Percentiles rank a stretch among this genome's conserved stretches.
Conservation (phyloP, 2,888 invertebrate species). For the Drosophila engyochracea region DNA sequence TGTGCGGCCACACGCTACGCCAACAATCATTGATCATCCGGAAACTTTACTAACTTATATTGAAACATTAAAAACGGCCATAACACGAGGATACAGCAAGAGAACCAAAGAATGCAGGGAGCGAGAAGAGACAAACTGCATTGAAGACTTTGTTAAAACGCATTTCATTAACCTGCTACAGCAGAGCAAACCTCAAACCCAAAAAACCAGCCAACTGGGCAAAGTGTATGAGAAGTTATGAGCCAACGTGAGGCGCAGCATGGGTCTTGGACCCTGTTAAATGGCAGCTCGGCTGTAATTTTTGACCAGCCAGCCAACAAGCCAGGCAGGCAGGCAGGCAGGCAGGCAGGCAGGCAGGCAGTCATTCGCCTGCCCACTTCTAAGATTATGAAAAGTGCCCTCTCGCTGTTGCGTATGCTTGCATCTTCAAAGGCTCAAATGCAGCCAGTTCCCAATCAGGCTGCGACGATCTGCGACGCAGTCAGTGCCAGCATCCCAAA, state of each 20-base stretch:
- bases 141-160: slow-evolving; percentile 74
- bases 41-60: slow-evolving; percentile 58
- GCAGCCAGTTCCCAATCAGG: slow-evolving; percentile 68
- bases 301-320: slow-evolving; percentile 37
- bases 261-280: slow-evolving; percentile 33
- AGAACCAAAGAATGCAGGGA: slow-evolving; percentile 16
- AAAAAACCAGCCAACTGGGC: not conserved
- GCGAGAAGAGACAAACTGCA: slow-evolving; percentile 50
- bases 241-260: slow-evolving; percentile 73
- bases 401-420: slow-evolving; percentile 60
- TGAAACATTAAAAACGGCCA: slow-evolving; percentile 69
- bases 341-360: slow-evolving; percentile 7
- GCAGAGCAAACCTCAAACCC: slow-evolving; percentile 7
- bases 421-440: slow-evolving; percentile 71
- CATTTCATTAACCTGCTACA: slow-evolving; percentile 82
- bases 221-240: slow-evolving; percentile 61
- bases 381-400: slow-evolving; percentile 78
- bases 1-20: slow-evolving; percentile 74
- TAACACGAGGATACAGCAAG: slow-evolving; percentile 37
- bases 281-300: slow-evolving; percentile 52
- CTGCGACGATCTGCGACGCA: slow-evolving; percentile 60
- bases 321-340: not conserved
- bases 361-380: slow-evolving; percentile 50
- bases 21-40: slow-evolving; percentile 75
- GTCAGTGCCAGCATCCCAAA: slow-evolving; percentile 24